phyloP scores from a whole-genome alignment of 1,140 invertebrate genomes.

The Bombus terrestris region DNA sequence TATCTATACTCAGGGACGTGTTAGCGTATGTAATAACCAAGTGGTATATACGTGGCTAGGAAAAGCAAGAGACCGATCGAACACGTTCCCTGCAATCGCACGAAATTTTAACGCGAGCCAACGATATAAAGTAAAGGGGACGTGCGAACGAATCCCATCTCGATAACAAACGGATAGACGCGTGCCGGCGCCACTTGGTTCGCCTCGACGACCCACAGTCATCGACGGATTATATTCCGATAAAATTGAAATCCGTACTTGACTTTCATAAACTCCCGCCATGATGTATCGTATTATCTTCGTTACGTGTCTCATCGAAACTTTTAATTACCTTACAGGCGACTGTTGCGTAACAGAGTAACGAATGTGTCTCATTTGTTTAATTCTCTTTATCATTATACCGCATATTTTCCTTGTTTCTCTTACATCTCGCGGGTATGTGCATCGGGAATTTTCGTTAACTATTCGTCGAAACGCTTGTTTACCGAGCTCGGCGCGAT shows the following conservation, averaged over 20 bases:
- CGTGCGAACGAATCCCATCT: constrained; percentile 11
- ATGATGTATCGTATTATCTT: not conserved
- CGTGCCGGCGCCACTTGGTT: not conserved
- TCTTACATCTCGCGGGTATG: too few relatives aligned
- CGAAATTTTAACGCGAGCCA: constrained; percentile 16
- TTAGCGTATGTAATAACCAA: not conserved
- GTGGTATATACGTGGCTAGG: not conserved
- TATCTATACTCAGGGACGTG: not conserved
- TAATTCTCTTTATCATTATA: not conserved
- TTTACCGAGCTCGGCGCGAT: not conserved
- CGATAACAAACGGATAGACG: constrained; percentile 2
- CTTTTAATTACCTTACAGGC: constrained; percentile 25
- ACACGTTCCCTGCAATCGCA: constrained; percentile 13
- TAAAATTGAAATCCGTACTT: not conserved
- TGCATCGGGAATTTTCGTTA: not conserved
- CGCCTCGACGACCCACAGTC: not conserved
- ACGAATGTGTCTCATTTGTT: constrained; percentile 2
- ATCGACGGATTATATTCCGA: constrained; percentile 5
- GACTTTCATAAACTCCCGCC: not conserved
- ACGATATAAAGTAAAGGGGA: constrained; percentile 6
- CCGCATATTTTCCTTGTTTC: not conserved
- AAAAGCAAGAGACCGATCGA: not conserved
- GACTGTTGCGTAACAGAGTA: not conserved
- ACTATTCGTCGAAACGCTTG: not conserved
- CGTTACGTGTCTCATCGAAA: constrained; percentile 4